Evolutionary conservation across 2,797 vertebrate species (phyloP), one percentile per base, ranked within the genome.

Genomic region (Tiaroga cobitis): DNA sequence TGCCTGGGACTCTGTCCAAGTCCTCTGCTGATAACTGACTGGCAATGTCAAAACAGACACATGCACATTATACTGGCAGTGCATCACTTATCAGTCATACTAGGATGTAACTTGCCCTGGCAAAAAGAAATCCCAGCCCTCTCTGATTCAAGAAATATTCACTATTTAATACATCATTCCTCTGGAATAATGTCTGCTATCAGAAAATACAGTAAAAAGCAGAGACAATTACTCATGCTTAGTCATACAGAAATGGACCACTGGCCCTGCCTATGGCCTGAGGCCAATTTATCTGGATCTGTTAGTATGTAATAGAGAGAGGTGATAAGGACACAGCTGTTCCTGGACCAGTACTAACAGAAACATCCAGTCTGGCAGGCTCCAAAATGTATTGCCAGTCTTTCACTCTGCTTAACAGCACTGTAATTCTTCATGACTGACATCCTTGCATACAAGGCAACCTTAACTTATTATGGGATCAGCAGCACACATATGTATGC

Each of bases 11-110:
- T 87, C 96, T 95, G 81, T 97, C 98, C 81, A 99, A 94, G 85
- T 99, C 97, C 89, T 99, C 98, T 37, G 97, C 89, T 29, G 97
- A 96, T 82, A 97, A 92, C 82, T 99, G 95, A 39, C 97, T 99
- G 91, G 88, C 75, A 65, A 80, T 80, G 68, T 73, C 73, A 85
- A 88, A 80, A 70, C 34, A 80, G 63, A 88, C 63, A 80, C 75
- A 65, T 8, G 10, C 68, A 56, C 49, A 78, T 72, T 75, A 65
- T 32, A 61, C 24, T 59, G 39, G 24, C 51, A 78, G 32, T 39
- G 46, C 43, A 78, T 49, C 56, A 70, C 51, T 59, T 51, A 59
- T 43, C 6, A 68, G 54, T 49, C 54, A 74, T 61, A 15, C n/a
- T 37, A 75, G 51, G 41, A 61, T 26, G 16, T 24, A 46, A 19